These are phyloP conservation scores for Chelmon rostratus DNA, from an alignment of 2,797 vertebrate genomes.

Conservation along the genomic window DNA sequence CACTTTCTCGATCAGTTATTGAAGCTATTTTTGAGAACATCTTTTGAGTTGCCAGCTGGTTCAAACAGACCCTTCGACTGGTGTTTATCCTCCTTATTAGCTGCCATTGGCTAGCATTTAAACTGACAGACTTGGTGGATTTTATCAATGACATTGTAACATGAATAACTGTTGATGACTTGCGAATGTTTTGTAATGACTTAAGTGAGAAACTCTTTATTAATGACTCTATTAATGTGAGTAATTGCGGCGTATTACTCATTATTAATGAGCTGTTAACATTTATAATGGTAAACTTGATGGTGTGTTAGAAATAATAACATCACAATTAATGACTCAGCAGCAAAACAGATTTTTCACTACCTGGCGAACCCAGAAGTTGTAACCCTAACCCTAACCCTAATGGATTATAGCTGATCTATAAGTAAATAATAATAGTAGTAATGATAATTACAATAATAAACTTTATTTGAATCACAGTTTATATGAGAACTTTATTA, in stretches of 20 bases:
- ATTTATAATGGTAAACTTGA: not conserved
- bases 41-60: not conserved
- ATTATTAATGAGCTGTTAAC: not conserved
- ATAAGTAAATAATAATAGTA: not conserved
- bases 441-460: too few relatives aligned
- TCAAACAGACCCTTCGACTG: not conserved
- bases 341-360: not conserved
- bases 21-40: not conserved
- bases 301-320: not conserved
- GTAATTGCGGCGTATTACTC: too few relatives aligned
- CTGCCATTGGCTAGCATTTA: not conserved
- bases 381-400: too few relatives aligned
- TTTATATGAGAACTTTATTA: too few relatives aligned
- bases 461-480: too few relatives aligned
- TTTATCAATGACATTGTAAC: not conserved
- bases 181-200: not conserved
- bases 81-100: not conserved
- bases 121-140: not conserved
- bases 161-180: not conserved
- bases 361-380: conserved; percentile 4
- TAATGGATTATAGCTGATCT: not conserved
- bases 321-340: not conserved
- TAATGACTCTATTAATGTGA: too few relatives aligned
- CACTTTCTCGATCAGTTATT: not conserved
- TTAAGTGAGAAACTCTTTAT: not conserved